phyloP scores from a whole-genome alignment of 1,140 invertebrate species.

The Acromyrmex charruanus region DNA sequence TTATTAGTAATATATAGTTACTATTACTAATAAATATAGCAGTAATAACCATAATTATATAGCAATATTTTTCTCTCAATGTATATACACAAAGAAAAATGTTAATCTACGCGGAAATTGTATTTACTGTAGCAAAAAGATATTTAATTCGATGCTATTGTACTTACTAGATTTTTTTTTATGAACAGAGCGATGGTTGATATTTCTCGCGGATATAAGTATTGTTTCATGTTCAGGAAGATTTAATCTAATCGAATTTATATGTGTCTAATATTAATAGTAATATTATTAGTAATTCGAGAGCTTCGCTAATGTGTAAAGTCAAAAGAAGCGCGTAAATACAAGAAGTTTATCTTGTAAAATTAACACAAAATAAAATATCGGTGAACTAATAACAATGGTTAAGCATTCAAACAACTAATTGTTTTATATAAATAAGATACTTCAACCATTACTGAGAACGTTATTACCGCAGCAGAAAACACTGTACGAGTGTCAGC shows the following conservation, averaged over 20 bases:
- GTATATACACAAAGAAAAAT: not conserved
- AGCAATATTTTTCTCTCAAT: too few relatives aligned
- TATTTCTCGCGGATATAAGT: not conserved
- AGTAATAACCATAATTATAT: too few relatives aligned
- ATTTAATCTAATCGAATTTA: slow-evolving; percentile 15
- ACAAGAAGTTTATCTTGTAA: not conserved
- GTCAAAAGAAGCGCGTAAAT: not conserved
- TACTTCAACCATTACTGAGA: not conserved
- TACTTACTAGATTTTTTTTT: not conserved
- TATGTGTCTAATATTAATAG: not conserved
- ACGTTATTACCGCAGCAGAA: not conserved
- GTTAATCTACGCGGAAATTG: too few relatives aligned
- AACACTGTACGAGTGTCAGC: not conserved
- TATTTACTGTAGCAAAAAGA: not conserved
- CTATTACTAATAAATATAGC: too few relatives aligned
- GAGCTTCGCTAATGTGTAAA: not conserved
- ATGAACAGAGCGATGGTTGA: too few relatives aligned
- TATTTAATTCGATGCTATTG: not conserved
- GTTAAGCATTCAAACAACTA: not conserved
- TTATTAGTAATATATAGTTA: too few relatives aligned
- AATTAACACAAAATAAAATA: not conserved
- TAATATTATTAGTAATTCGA: not conserved
- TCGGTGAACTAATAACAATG: not conserved
- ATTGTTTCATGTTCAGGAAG: not conserved
- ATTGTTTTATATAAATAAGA: slow-evolving; percentile 29